Percentiles rank a stretch among this genome's conserved stretches.
Conservation (phyloP, 2,113 vertebrate species). For the Cichladusa arquata region DNA sequence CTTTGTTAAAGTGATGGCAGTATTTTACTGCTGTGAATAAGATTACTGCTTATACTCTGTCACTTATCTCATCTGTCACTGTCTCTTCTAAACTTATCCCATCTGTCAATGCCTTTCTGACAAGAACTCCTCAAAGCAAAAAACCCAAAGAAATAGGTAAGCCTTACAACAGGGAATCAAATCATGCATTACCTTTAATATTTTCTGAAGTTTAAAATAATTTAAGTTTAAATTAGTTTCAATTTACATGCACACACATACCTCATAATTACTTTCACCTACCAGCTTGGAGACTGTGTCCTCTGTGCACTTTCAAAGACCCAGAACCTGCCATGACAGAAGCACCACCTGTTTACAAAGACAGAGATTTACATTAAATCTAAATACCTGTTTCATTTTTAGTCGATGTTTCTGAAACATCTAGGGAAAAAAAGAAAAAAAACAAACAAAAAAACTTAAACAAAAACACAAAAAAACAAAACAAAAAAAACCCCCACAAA, state of each 20-base stretch:
- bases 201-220: neutral
- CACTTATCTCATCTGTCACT: conserved; percentile 58
- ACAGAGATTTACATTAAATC: neutral
- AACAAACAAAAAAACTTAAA: neutral
- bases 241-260: neutral
- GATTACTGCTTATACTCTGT: conserved; percentile 29
- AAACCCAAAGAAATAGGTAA: neutral
- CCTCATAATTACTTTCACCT: neutral
- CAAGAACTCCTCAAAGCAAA: conserved; percentile 6
- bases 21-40: conserved; percentile 4
- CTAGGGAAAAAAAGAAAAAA: neutral
- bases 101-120: conserved; percentile 55
- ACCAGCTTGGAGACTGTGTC: conserved; percentile 56
- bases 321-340: conserved; percentile 57
- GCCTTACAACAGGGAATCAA: neutral
- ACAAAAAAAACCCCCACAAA: neutral
- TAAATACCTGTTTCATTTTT: neutral
- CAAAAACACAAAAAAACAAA: neutral
- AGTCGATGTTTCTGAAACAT: neutral
- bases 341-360: conserved; percentile 51
- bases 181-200: neutral
- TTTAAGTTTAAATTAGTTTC: neutral
- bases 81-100: conserved; percentile 53
- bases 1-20: conserved; percentile 39
- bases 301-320: conserved; percentile 48